Percentiles rank a stretch among this genome's conserved stretches.
Evolutionary conservation across 1,140 invertebrate species (phyloP).

Genomic region (Lucilia cuprina): DNA sequence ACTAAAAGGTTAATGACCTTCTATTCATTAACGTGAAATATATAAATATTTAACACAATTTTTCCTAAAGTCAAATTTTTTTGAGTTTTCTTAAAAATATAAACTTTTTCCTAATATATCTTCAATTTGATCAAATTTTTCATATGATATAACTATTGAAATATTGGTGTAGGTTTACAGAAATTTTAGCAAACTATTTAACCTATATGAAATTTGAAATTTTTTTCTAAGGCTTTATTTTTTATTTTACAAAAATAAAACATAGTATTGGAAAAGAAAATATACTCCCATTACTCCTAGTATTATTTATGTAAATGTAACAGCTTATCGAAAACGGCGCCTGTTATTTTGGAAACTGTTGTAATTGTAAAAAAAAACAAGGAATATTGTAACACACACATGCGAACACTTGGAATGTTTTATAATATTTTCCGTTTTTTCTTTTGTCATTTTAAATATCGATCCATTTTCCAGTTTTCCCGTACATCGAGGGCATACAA

Average conservation of each 20-base stretch:
- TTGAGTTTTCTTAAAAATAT: not conserved
- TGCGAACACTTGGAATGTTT: not conserved
- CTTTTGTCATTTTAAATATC: not conserved
- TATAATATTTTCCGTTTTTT: not conserved
- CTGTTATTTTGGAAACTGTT: not conserved
- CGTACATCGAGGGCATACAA: not conserved
- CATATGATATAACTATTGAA: not conserved
- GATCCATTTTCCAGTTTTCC: slow-evolving; percentile 17
- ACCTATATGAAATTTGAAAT: not conserved
- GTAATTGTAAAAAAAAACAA: not conserved
- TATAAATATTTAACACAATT: not conserved
- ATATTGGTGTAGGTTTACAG: slow-evolving; percentile 9
- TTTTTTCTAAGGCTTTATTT: not conserved
- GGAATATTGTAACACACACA: not conserved
- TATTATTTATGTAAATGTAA: not conserved
- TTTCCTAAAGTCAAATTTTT: not conserved
- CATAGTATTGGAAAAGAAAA: not conserved
- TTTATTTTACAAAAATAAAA: not conserved
- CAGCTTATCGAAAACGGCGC: not conserved
- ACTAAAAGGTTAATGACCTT: not conserved
- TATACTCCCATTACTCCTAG: not conserved
- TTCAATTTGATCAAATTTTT: too few relatives aligned
- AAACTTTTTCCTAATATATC: not conserved
- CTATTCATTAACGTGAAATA: not conserved
- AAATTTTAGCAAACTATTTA: slow-evolving; percentile 6